Evolutionary conservation across 2,888 invertebrate species (phyloP).

Genomic region (Criorhina ranunculi): DNA sequence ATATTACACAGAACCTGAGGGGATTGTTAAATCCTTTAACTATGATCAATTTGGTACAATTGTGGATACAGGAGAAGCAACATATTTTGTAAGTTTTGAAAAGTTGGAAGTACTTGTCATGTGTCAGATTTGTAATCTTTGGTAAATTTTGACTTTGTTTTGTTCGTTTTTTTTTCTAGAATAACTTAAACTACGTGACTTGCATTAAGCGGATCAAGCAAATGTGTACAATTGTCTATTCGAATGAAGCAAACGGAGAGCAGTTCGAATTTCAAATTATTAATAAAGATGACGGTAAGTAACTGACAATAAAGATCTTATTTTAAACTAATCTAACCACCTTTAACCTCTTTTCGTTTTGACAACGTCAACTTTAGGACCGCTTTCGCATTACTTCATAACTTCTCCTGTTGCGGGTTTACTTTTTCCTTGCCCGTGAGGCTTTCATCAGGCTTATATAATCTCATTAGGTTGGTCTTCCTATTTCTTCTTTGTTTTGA

Average conservation of each 20-base stretch:
- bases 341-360: too few species aligned
- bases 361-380: too few species aligned
- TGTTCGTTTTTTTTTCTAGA: constrained; percentile 85
- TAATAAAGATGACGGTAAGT: constrained; percentile 88
- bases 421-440: too few species aligned
- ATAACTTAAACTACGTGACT: constrained; percentile 91
- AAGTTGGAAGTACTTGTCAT: neutral
- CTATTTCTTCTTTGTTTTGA: too few species aligned
- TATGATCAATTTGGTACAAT: constrained; percentile 87
- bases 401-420: too few species aligned
- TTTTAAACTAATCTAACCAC: too few species aligned
- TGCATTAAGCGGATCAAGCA: constrained; percentile 88
- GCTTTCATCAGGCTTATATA: too few species aligned
- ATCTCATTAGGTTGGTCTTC: too few species aligned
- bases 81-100: constrained; percentile 86
- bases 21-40: constrained; percentile 89
- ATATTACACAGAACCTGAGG: constrained; percentile 87
- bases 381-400: too few species aligned
- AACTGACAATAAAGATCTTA: too few species aligned
- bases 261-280: constrained; percentile 88
- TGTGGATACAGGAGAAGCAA: constrained; percentile 86
- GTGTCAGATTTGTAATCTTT: neutral
- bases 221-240: constrained; percentile 89
- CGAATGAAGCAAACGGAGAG: constrained; percentile 84
- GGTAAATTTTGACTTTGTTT: neutral